Percentiles rank a stretch among this genome's conserved stretches.
These are phyloP conservation scores for Electrophaes corylata DNA, from an alignment of 2,888 invertebrate genomes.

Conservation along the genomic window DNA sequence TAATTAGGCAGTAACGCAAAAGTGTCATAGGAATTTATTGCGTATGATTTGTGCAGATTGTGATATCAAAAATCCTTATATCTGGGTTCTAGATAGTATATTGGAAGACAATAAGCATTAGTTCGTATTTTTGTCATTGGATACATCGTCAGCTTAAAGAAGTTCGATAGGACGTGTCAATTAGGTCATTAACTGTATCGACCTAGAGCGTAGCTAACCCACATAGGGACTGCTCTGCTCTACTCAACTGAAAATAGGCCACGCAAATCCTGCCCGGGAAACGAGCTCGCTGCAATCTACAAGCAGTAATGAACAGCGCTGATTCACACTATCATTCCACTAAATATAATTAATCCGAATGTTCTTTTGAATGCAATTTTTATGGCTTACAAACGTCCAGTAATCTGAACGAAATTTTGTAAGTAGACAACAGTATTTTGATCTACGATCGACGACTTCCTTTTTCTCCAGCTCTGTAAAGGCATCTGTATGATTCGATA, in stretches of 20 bases:
- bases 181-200: constrained; percentile 11
- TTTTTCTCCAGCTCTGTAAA: background rate
- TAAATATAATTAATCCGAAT: background rate
- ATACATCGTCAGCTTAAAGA: too few relatives aligned
- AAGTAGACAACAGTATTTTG: background rate
- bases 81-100: too few relatives aligned
- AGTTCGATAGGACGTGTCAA: constrained; percentile 11
- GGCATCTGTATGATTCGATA: background rate
- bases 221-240: constrained; percentile 26
- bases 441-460: background rate
- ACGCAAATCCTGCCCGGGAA: constrained; percentile 30
- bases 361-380: background rate
- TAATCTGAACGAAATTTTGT: background rate
- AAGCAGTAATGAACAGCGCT: constrained; percentile 8
- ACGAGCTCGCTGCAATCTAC: constrained; percentile 14
- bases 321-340: background rate
- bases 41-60: too few relatives aligned
- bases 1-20: too few relatives aligned
- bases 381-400: background rate
- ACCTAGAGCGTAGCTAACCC: constrained; percentile 20
- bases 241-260: constrained; percentile 26
- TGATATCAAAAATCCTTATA: too few relatives aligned
- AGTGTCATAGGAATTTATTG: too few relatives aligned
- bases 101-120: too few relatives aligned
- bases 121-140: too few relatives aligned